Conservation (phyloP, 2,797 vertebrate genomes). For the Gastrophryne carolinensis region DNA sequence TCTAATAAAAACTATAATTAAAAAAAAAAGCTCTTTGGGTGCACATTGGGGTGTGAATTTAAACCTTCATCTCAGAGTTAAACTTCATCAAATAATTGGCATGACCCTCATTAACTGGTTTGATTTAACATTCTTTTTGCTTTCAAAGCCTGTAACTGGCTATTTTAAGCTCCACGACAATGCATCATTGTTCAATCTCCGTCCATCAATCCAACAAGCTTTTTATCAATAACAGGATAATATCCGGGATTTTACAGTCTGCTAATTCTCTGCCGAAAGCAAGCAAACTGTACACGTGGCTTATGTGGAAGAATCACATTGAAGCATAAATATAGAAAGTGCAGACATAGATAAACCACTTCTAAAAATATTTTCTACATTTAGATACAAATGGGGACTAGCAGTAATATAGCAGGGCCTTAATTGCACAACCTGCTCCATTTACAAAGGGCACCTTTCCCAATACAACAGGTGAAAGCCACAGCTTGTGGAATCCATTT, state of each 20-base stretch:
- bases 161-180: not conserved
- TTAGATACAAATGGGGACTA: not conserved
- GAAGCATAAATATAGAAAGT: slow-evolving; percentile 3
- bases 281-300: not conserved
- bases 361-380: not conserved
- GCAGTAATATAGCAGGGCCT: not conserved
- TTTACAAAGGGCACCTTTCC: too few species aligned
- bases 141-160: not conserved
- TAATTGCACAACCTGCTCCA: not conserved
- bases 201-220: not conserved
- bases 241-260: not conserved
- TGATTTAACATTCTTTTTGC: too few species aligned
- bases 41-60: too few species aligned
- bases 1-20: too few species aligned
- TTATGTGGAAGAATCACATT: not conserved
- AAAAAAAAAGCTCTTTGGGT: too few species aligned
- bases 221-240: not conserved
- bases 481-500: too few species aligned
- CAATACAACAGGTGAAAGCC: too few species aligned
- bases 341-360: not conserved
- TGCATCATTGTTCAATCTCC: not conserved
- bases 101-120: too few species aligned
- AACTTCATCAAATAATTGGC: too few species aligned
- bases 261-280: not conserved
- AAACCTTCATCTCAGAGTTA: too few species aligned